Evolutionary conservation across 2,888 invertebrate genomes (phyloP).

Genomic region (Fragum sueziense): DNA sequence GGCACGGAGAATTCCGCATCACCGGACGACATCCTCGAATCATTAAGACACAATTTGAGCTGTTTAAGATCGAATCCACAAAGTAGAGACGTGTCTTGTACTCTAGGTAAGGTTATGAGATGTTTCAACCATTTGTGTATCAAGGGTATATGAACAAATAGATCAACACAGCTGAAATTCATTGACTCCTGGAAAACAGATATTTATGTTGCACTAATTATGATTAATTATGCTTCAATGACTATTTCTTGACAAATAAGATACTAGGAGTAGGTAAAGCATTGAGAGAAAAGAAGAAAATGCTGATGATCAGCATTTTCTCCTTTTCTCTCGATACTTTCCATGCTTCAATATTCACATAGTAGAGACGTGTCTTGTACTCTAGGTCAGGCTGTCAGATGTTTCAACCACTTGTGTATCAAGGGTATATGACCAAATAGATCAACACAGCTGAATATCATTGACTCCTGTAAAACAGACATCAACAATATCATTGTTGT

Average conservation of each 20-base stretch:
- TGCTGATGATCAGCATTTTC: neutral
- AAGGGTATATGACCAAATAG: conserved; percentile 53
- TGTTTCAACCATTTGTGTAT: conserved; percentile 64
- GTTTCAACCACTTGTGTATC: conserved; percentile 63
- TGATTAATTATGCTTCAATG: too few relatives aligned
- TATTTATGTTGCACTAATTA: too few relatives aligned
- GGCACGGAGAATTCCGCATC: conserved; percentile 39
- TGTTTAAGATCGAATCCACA: conserved; percentile 58
- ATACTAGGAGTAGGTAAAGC: neutral
- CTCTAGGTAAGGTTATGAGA: conserved; percentile 60
- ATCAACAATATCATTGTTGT: too few relatives aligned
- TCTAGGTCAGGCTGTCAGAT: conserved; percentile 61
- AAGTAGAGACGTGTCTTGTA: conserved; percentile 55
- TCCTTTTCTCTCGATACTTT: neutral
- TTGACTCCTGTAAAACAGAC: conserved; percentile 79
- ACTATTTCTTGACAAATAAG: too few relatives aligned
- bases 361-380: conserved; percentile 56
- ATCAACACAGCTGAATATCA: conserved; percentile 49
- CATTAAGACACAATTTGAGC: conserved; percentile 27
- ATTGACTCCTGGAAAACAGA: conserved; percentile 79
- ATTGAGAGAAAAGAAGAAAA: neutral
- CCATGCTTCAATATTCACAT: conserved; percentile 63
- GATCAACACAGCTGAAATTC: conserved; percentile 39
- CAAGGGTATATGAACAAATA: conserved; percentile 52
- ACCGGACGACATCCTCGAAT: neutral